Evolutionary conservation across 2,113 vertebrate genomes (phyloP).

Genomic region (Cichladusa arquata): DNA sequence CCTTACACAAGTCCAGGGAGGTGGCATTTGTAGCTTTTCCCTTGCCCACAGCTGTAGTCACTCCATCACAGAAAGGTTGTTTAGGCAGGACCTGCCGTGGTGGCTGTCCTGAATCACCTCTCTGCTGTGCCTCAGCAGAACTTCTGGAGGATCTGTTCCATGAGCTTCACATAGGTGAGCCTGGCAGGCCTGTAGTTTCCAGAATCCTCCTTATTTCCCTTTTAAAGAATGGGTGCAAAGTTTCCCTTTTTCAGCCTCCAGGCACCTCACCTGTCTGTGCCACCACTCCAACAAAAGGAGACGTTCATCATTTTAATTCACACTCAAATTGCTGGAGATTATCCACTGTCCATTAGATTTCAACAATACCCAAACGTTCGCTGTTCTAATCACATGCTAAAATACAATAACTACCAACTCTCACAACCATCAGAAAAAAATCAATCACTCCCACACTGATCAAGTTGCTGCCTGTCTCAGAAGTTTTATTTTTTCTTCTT

Average conservation of each 20-base stretch:
- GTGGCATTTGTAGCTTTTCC: neutral
- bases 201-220: neutral
- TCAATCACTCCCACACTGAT: conserved; percentile 18
- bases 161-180: neutral
- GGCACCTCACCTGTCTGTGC: neutral
- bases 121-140: neutral
- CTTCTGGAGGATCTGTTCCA: neutral
- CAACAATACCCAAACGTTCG: neutral
- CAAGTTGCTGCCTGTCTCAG: neutral
- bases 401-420: conserved; percentile 4
- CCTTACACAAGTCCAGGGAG: neutral
- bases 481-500: neutral
- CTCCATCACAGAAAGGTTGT: neutral
- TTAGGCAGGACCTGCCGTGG: neutral
- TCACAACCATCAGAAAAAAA: neutral
- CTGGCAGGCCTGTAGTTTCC: accelerated
- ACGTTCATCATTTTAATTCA: neutral
- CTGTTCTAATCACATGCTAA: conserved; percentile 24
- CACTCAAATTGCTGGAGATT: conserved; percentile 37
- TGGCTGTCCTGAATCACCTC: neutral
- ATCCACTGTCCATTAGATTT: conserved; percentile 51
- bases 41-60: neutral
- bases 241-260: neutral
- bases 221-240: neutral
- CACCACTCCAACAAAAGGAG: neutral